Percentiles rank a stretch among this genome's conserved stretches.
Conservation (phyloP, 2,888 invertebrate species). For the Cordilura impudica region DNA sequence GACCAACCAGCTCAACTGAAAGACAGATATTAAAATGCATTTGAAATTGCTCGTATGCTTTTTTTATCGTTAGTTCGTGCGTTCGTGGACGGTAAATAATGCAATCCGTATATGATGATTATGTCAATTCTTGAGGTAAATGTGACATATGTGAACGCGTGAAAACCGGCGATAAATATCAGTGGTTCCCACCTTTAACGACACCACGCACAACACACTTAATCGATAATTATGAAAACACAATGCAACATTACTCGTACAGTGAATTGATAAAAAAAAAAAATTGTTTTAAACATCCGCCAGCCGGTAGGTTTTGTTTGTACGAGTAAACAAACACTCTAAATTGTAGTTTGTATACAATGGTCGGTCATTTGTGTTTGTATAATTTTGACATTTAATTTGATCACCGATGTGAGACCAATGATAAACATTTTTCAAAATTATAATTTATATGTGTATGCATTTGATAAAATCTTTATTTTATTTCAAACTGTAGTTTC, state of each 20-base stretch:
- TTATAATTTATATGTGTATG: background rate
- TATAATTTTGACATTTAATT: slow-evolving; percentile 31
- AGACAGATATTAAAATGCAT: background rate
- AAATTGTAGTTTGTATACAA: background rate
- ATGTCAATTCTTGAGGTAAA: background rate
- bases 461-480: background rate
- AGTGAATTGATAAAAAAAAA: background rate
- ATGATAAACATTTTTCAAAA: slow-evolving; percentile 14
- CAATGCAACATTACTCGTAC: slow-evolving; percentile 10
- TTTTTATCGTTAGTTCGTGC: no score
- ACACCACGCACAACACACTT: slow-evolving; percentile 10
- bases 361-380: background rate
- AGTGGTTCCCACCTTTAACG: slow-evolving; percentile 30
- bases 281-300: slow-evolving; percentile 23
- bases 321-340: background rate
- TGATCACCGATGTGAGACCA: slow-evolving; percentile 45
- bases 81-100: no score
- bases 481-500: background rate
- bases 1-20: slow-evolving; percentile 2
- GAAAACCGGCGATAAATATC: slow-evolving; percentile 50
- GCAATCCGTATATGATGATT: background rate
- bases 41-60: no score
- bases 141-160: slow-evolving; percentile 44
- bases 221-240: background rate
- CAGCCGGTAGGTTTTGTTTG: background rate